A percentile compares a stretch with the other conserved stretches of the same genome.
Conservation (phyloP, 1,140 invertebrate genomes). For the Drosophila nikananu region DNA sequence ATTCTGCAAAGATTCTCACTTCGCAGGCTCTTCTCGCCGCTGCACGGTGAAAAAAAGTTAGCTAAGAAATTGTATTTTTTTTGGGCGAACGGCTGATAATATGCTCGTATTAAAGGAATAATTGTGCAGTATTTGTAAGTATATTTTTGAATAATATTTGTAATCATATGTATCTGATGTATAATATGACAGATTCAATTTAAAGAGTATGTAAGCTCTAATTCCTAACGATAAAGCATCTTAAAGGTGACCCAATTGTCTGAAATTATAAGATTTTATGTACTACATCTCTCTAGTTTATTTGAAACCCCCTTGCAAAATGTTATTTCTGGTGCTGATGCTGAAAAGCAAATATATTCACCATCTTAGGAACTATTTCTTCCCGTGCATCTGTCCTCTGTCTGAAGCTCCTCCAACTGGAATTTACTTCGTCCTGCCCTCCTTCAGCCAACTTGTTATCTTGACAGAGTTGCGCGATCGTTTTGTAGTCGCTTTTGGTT, state of each 20-base stretch:
- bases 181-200: not conserved
- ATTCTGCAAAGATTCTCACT: constrained; percentile 25
- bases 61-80: too few species aligned
- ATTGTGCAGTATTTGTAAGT: not conserved
- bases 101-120: not conserved
- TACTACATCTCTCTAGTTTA: not conserved
- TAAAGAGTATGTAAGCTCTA: too few species aligned
- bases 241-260: not conserved
- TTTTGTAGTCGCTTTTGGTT: constrained; percentile 74
- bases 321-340: not conserved
- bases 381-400: constrained; percentile 1
- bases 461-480: constrained; percentile 63
- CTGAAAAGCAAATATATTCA: not conserved
- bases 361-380: not conserved
- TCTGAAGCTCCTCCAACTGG: constrained; percentile 10
- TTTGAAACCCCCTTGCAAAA: not conserved
- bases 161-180: not conserved
- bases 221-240: not conserved
- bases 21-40: not conserved
- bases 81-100: accelerated
- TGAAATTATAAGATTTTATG: not conserved
- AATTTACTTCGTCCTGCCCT: constrained; percentile 1
- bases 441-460: constrained; percentile 52
- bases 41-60: not conserved
- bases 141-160: not conserved